Base-by-base conservation (phyloP, 2,888 invertebrate species). In the Tetragonisca angustula region DNA sequence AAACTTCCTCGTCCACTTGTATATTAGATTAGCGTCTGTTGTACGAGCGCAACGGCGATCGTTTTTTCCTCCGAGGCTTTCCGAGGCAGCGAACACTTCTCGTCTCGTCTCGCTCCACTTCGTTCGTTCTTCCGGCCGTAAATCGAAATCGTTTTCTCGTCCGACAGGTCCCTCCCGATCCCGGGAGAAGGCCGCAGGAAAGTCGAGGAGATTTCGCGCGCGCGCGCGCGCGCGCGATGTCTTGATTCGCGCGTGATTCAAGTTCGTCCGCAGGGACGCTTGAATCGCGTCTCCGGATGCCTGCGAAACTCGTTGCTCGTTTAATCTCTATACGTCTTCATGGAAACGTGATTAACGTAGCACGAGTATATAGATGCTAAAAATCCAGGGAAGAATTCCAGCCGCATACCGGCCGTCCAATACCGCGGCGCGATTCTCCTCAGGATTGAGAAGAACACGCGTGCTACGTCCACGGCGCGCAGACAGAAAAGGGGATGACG, bases 361-460 rank as follows among this genome's bases (percentile, higher is more conserved):
- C 68, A 65, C 69, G 82, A 56, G 52, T 67, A n/a, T 70, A 75
- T 61, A 65, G 82, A 76, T 43, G 76, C 61, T 71, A 67, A 83
- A 83, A 83, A 71, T 83, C 71, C 61, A 50, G n/a, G 76, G 49
- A 76, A 21, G 82, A 82, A 83, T 83, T 76, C 76, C 50, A 32
- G 54, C 43, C 83, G 62, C 83, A 83, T 83, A 76, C 83, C 83
- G 54, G 36, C n/a, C 71, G 36, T 71, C 82, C 83, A 72, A 83
- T 83, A 83, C 62, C 68, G 71, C 76, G 21, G 49, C 54, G 27
- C 61, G 82, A 82, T 83, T 83, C 75, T 17, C 43, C 43, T 50
- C 82, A 43, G 83, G 76, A 83, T 82, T 67, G 83, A 83, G 83
- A 83, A 75, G 79, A 86, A 79, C 82, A 79, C 68, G 76, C 69